These are phyloP conservation scores for Ypsolopha sequella DNA, from an alignment of 2,888 invertebrate genomes.

Conservation along the genomic window DNA sequence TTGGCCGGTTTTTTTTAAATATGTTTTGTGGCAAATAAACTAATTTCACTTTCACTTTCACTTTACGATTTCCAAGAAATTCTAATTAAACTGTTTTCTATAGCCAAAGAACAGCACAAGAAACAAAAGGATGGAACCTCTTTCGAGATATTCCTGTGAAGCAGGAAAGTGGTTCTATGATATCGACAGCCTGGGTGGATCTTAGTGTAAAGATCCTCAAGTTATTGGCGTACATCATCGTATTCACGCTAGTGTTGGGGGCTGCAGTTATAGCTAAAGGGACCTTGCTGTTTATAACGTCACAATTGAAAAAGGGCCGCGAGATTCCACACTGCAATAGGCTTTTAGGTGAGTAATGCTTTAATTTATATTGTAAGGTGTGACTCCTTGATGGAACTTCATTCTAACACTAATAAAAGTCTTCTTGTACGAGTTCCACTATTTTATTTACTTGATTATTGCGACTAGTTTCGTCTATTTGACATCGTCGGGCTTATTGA, in stretches of 20 bases:
- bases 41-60: too few species aligned
- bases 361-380: too few species aligned
- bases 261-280: constrained; percentile 81
- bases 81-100: neutral
- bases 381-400: too few species aligned
- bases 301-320: constrained; percentile 72
- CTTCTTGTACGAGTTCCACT: too few species aligned
- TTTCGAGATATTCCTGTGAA: constrained; percentile 81
- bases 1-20: too few species aligned
- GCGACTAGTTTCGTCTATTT: too few species aligned
- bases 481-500: too few species aligned
- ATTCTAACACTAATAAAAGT: too few species aligned
- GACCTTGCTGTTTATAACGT: constrained; percentile 79
- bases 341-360: constrained; percentile 30
- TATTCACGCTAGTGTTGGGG: constrained; percentile 75
- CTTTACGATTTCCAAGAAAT: too few species aligned
- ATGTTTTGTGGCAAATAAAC: too few species aligned
- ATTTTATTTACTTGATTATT: too few species aligned
- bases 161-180: constrained; percentile 77
- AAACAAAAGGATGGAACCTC: constrained; percentile 81
- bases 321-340: constrained; percentile 73
- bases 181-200: constrained; percentile 72
- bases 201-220: constrained; percentile 74
- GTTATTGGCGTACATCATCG: constrained; percentile 75
- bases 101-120: constrained; percentile 67